These are phyloP conservation scores for Parnassius orleans DNA, from an alignment of 2,888 invertebrate genomes.

Conservation along the genomic window DNA sequence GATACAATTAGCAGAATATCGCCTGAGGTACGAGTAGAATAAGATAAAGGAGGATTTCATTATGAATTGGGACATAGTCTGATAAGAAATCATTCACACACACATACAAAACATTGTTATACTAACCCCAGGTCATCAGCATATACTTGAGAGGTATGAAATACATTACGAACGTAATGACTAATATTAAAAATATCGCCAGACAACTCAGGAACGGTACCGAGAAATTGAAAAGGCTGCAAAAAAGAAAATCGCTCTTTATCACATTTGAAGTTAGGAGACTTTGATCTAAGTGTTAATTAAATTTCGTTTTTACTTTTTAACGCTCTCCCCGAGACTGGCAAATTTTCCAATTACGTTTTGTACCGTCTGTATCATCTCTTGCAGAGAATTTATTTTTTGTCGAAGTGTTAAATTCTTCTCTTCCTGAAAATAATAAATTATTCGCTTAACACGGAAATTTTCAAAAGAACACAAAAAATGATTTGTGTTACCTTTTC, in stretches of 20 bases:
- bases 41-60: too few relatives aligned
- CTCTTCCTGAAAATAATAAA: slow-evolving; percentile 85
- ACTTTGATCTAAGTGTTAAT: slow-evolving; percentile 22
- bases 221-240: slow-evolving; percentile 96
- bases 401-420: slow-evolving; percentile 95
- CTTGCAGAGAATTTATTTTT: slow-evolving; percentile 94
- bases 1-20: too few relatives aligned
- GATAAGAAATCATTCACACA: not conserved
- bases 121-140: slow-evolving; percentile 92
- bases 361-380: slow-evolving; percentile 96
- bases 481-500: slow-evolving; percentile 25
- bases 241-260: slow-evolving; percentile 44
- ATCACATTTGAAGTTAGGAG: slow-evolving; percentile 7
- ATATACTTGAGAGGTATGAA: slow-evolving; percentile 93
- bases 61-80: too few relatives aligned
- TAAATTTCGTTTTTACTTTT: slow-evolving; percentile 85
- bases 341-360: slow-evolving; percentile 95
- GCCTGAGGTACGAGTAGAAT: too few relatives aligned
- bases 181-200: slow-evolving; percentile 86
- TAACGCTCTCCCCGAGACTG: slow-evolving; percentile 93
- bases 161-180: slow-evolving; percentile 89
- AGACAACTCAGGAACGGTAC: slow-evolving; percentile 96
- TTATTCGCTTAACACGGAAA: not conserved
- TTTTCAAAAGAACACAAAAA: not conserved
- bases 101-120: not conserved